Conservation (phyloP, 2,113 vertebrate genomes). For the Thamnophis sirtalis region DNA sequence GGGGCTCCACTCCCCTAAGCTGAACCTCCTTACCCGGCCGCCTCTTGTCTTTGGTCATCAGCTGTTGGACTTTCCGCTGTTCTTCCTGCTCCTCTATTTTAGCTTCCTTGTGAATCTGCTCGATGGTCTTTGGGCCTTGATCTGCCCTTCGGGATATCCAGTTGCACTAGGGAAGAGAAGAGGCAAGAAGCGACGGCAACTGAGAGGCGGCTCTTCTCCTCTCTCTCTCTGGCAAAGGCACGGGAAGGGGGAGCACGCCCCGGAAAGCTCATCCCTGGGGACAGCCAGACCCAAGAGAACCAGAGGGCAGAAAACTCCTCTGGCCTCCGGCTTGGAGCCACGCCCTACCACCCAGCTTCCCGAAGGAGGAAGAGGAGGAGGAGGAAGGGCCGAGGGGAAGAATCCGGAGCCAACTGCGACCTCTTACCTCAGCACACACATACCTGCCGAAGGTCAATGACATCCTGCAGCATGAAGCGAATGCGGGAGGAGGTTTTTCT, state of each 20-base stretch:
- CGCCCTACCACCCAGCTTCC: not conserved
- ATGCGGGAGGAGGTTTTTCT: slow-evolving; percentile 95
- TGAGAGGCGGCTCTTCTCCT: not conserved
- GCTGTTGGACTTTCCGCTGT: slow-evolving; percentile 93
- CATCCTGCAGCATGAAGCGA: slow-evolving; percentile 95
- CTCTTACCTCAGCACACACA: slow-evolving; percentile 50
- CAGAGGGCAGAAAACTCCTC: not conserved
- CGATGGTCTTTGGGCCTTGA: slow-evolving; percentile 95
- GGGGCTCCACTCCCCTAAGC: not conserved
- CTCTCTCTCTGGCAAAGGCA: not conserved
- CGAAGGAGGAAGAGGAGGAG: not conserved
- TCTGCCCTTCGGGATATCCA: slow-evolving; percentile 94
- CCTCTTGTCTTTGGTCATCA: slow-evolving; percentile 95
- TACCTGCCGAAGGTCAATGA: slow-evolving; percentile 94
- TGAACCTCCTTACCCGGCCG: slow-evolving; percentile 75
- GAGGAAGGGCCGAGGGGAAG: not conserved
- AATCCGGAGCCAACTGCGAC: not conserved
- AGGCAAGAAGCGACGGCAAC: accelerated
- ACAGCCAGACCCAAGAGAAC: not conserved
- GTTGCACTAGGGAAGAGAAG: slow-evolving; percentile 76
- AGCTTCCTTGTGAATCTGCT: slow-evolving; percentile 97
- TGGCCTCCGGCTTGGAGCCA: not conserved
- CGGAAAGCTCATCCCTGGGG: not conserved
- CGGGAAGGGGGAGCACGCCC: not conserved
- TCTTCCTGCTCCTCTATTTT: slow-evolving; percentile 98